Base-by-base conservation (phyloP, 2,113 vertebrate genomes). In the Chascanopsetta lugubris region DNA sequence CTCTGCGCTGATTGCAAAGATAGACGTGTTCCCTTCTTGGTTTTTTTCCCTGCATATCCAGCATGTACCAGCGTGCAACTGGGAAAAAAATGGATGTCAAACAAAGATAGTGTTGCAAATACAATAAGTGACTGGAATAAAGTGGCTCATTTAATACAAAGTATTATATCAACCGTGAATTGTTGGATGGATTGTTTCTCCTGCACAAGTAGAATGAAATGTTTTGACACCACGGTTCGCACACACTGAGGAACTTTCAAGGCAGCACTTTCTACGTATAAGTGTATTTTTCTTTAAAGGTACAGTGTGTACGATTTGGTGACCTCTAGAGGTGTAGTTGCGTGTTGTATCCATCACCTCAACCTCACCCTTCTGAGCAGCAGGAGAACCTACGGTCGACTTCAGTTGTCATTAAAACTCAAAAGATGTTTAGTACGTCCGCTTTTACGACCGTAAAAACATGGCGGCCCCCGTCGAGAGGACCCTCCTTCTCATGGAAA, bases 1-100 rank as follows among this genome's bases (percentile, higher is more conserved):
- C 48, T 65, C 46, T 30, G 2, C 50, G 40, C 32, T 55, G 59
- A 59, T 61, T 53, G 18, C 49, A 32, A 49, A 40, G 25, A 46
- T 27, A 5, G 22, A 21, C 42, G 13, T 27, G 24, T 58, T 21
- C 29, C 0, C 9, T 10, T 64, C 4, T 24, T 43, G 13, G 50
- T 54, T 8, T 25, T 43, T 58, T 40, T 40, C 13, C 48, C 21
- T n/a, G n/a, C n/a, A 32, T 21, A 13, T 27, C 29, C 47, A 29
- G 27, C 36, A 21, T 30, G 22, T 27, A 40, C 15, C 15, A 9
- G 8, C 1, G 2, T 26, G 36, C 51, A 51, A 18, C 8, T 2
- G n/a, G 32, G 25, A 34, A 6, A 15, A 43, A 45, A 26, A 6
- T 47, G n/a, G n/a, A n/a, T 20, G 1, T 6, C 15, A 5, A 34